These are phyloP conservation scores for Meandrina meandrites DNA, from an alignment of 92 coral and sea anemone genomes.

Conservation along the genomic window DNA sequence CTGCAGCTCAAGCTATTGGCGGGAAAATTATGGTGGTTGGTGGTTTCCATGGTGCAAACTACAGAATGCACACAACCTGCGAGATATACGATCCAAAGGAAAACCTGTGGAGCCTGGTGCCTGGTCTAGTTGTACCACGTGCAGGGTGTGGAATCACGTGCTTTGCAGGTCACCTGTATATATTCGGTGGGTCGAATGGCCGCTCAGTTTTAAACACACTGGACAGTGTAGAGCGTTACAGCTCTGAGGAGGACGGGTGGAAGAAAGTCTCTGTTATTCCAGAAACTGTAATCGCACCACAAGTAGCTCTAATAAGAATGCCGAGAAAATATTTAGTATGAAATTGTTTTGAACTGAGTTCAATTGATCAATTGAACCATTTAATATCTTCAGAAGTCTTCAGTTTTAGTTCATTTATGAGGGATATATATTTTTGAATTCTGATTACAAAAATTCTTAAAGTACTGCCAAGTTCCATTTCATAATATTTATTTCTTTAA, in stretches of 20 bases:
- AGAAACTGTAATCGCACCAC: background rate
- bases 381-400: too few species aligned
- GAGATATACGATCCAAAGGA: constrained; percentile 69
- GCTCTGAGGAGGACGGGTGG: background rate
- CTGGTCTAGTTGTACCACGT: constrained; percentile 68
- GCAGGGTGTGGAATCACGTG: constrained; percentile 42
- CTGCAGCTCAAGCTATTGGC: constrained; percentile 58
- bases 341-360: background rate
- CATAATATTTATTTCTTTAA: too few species aligned
- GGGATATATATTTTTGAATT: too few species aligned
- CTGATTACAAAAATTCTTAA: too few species aligned
- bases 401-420: too few species aligned
- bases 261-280: constrained; percentile 13
- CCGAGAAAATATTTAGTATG: constrained; percentile 6
- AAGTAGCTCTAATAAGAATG: constrained; percentile 3
- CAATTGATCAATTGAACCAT: too few species aligned
- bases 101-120: constrained; percentile 66
- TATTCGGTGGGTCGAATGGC: constrained; percentile 28
- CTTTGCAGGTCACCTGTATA: background rate
- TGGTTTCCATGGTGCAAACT: constrained; percentile 51
- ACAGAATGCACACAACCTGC: constrained; percentile 71
- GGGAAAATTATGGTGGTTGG: constrained; percentile 68
- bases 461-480: too few species aligned
- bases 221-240: constrained; percentile 21
- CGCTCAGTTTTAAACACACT: constrained; percentile 22